Percentiles rank a stretch among this genome's conserved stretches.
These are phyloP conservation scores for Tipula lateralis DNA, from an alignment of 2,888 invertebrate genomes.

Conservation along the genomic window DNA sequence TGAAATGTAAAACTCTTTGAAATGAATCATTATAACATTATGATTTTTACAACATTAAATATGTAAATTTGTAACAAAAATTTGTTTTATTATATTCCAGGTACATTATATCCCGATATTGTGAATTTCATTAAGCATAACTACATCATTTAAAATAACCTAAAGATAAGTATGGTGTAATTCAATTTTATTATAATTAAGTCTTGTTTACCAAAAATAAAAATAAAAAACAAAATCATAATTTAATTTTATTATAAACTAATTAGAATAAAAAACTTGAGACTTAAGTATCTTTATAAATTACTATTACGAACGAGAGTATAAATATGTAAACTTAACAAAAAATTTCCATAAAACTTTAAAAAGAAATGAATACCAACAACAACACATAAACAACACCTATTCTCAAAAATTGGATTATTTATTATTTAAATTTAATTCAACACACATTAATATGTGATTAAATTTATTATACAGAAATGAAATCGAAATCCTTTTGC, in stretches of 20 bases:
- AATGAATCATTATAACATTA: too few relatives aligned
- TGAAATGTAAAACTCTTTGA: too few relatives aligned
- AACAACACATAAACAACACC: neutral
- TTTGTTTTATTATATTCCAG: neutral
- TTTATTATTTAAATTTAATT: slow-evolving; percentile 3
- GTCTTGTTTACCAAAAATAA: too few relatives aligned
- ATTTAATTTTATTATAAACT: neutral
- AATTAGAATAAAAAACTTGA: neutral
- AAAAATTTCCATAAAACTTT: neutral
- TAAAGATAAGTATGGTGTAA: neutral
- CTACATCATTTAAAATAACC: neutral
- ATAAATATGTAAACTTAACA: neutral
- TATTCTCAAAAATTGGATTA: neutral
- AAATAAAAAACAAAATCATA: too few relatives aligned
- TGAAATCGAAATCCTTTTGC: neutral
- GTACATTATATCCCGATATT: neutral
- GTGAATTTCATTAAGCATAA: neutral
- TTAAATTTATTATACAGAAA: neutral
- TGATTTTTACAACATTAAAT: too few relatives aligned
- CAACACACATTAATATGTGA: neutral
- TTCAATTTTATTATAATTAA: too few relatives aligned
- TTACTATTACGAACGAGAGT: too few relatives aligned
- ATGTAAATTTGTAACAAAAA: too few relatives aligned
- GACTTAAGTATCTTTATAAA: neutral
- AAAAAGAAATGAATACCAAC: neutral